Base-by-base conservation (phyloP, 2,888 invertebrate genomes). In the Ophion ellenae region DNA sequence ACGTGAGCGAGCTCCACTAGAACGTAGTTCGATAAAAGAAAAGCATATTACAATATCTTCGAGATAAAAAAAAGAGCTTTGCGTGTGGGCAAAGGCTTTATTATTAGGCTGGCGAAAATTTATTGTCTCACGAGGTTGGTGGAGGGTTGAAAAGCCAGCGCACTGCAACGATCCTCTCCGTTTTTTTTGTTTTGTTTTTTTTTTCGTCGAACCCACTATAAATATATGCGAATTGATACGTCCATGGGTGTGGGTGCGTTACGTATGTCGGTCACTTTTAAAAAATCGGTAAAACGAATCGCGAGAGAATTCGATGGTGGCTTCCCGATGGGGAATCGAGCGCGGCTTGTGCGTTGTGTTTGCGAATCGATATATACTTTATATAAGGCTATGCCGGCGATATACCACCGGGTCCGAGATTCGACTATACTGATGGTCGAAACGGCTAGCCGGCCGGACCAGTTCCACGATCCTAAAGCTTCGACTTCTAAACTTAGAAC, bases 401-500 rank as follows among this genome's bases (percentile, higher is more conserved):
- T 81, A 86, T 85, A 83, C 77, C 88, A 85, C 89, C 89, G 88
- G 89, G 90, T 91, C 89, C 88, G 90, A 90, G 89, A 73, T 81
- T 83, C 86, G 20, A 83, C 86, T 86, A 83, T 86, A 92, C 92
- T 91, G 91, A 92, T 92, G 89, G 89, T 89, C 87, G 87, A 85
- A 78, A 79, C 84, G 87, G 88, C 88, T 89, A 86, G 88, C 86
- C 88, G 88, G 81, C 77, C 83, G 78, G 75, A 86, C 77, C 87
- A 84, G 83, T 83, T 83, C 71, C 81, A 84, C 83, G 81, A 87
- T 89, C 82, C 89, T 87, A 86, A 89, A 88, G 86, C 89, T 88
- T 90, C 87, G 86, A 86, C 86, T 85, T 88, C 91, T 93, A 93
- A 90, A 93, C 91, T 93, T 93, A 93, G 92, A 85, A 81, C 83